phyloP scores from a whole-genome alignment of 2,888 invertebrate species.

The Polymixis lichenea region DNA sequence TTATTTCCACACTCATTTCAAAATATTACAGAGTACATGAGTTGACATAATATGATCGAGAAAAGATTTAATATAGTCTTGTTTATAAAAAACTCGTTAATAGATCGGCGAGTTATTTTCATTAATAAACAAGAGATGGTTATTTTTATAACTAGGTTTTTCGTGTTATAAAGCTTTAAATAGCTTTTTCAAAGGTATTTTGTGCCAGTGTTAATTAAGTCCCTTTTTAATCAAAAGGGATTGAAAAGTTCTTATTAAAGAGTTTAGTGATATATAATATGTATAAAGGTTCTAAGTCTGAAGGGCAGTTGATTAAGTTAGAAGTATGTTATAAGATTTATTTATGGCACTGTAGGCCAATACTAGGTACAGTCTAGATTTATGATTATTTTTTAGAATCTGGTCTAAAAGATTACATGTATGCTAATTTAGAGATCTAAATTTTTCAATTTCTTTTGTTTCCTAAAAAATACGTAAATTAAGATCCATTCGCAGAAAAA shows the following conservation, averaged over 20 bases:
- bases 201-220: neutral
- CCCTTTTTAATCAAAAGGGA: slow-evolving; percentile 20
- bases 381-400: no score
- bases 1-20: slow-evolving; percentile 10
- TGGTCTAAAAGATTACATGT: neutral
- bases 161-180: neutral
- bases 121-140: neutral
- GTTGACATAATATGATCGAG: neutral
- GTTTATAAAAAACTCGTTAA: neutral
- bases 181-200: neutral
- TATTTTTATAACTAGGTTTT: neutral
- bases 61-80: neutral
- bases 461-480: neutral
- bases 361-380: no score
- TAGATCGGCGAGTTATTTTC: neutral
- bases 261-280: neutral
- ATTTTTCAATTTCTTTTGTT: no score
- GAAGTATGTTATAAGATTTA: neutral
- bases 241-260: neutral
- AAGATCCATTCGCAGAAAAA: neutral
- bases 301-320: neutral
- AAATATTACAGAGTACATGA: slow-evolving; percentile 13
- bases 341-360: neutral
- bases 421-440: neutral
- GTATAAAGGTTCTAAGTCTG: neutral